A percentile compares a stretch with the other conserved stretches of the same genome.
Conservation (phyloP, 2,797 vertebrate species). For the Lycodopsis pacificus region DNA sequence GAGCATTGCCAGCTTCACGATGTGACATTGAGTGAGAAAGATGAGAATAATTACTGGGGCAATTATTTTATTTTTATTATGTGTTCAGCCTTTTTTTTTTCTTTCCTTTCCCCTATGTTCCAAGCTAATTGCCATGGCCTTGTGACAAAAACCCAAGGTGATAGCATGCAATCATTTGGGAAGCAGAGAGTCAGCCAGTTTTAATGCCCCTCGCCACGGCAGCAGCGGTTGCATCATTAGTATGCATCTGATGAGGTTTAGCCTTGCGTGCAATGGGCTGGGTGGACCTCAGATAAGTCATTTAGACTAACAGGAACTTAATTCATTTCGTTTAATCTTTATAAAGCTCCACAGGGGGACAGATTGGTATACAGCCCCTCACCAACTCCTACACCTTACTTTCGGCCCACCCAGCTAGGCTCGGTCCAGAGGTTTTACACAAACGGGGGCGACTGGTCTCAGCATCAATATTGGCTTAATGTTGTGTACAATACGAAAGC, state of each 20-base stretch:
- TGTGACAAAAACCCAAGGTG: conserved; percentile 81
- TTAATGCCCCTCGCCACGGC: conserved; percentile 55
- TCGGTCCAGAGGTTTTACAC: conserved; percentile 46
- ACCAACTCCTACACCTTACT: conserved; percentile 54
- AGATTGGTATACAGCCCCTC: conserved; percentile 59
- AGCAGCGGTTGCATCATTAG: conserved; percentile 68
- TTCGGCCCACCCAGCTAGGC: conserved; percentile 60
- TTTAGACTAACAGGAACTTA: conserved; percentile 81
- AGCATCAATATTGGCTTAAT: conserved; percentile 69
- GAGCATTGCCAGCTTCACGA: conserved; percentile 66
- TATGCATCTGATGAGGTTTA: conserved; percentile 75
- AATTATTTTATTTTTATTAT: conserved; percentile 80
- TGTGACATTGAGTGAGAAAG: conserved; percentile 78
- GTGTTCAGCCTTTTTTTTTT: conserved; percentile 51
- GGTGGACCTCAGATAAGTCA: conserved; percentile 78
- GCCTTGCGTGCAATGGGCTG: conserved; percentile 68
- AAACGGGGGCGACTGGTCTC: conserved; percentile 35
- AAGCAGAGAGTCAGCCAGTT: conserved; percentile 69
- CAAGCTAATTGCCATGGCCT: conserved; percentile 78
- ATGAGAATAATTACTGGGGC: conserved; percentile 77
- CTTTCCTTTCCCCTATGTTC: conserved; percentile 43
- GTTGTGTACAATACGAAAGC: conserved; percentile 68
- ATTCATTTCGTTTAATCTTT: conserved; percentile 84
- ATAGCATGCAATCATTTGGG: conserved; percentile 70
- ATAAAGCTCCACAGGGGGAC: conserved; percentile 68